Percentiles rank a stretch among this genome's conserved stretches.
Conservation (phyloP, 2,113 vertebrate species). For the Eclectus roratus region DNA sequence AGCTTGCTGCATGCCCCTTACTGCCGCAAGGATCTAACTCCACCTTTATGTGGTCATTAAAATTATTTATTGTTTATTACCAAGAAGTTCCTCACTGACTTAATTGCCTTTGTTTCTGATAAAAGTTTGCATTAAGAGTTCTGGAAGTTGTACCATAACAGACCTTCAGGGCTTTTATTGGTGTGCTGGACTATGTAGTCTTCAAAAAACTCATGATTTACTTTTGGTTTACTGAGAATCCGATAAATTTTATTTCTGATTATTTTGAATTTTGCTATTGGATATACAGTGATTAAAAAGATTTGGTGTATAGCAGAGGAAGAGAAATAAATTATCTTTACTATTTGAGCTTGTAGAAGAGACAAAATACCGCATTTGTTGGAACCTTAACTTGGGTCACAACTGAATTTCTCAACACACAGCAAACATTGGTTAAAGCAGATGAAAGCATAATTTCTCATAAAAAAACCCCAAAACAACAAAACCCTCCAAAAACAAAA, state of each 20-base stretch:
- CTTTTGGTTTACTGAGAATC: background rate
- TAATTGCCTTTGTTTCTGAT: background rate
- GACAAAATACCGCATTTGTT: background rate
- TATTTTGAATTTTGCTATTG: background rate
- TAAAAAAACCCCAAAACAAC: background rate
- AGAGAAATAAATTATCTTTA: background rate
- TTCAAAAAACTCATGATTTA: background rate
- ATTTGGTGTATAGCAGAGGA: background rate
- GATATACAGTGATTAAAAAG: background rate
- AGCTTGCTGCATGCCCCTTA: no score
- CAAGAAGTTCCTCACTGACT: background rate
- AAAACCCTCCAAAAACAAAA: background rate
- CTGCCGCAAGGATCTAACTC: no score
- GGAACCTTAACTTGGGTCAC: background rate
- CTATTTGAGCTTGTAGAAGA: background rate
- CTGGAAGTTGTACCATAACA: background rate
- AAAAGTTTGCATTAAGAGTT: background rate
- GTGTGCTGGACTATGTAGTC: background rate
- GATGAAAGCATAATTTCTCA: background rate
- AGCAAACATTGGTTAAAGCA: background rate
- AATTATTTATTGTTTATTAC: background rate
- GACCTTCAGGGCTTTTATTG: background rate
- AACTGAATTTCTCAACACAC: background rate
- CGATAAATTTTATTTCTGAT: background rate
- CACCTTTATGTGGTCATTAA: background rate